phyloP scores from a whole-genome alignment of 2,113 vertebrate genomes.

The Perca schrenkii region DNA sequence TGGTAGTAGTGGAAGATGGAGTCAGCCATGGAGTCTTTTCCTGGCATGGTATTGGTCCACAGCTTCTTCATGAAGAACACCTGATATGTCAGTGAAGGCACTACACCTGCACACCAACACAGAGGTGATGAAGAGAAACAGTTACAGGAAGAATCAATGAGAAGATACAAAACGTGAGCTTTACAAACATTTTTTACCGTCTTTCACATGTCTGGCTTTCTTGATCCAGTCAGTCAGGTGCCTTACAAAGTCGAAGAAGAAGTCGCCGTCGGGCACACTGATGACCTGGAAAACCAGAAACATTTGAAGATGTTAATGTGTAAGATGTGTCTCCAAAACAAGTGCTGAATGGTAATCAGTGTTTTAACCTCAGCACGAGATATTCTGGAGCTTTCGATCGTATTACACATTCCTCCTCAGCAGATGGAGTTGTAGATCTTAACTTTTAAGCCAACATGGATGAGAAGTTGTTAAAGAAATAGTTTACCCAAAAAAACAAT shows the following conservation, averaged over 20 bases:
- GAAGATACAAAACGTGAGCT: not conserved
- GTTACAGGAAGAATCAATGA: not conserved
- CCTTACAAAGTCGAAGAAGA: constrained; percentile 99
- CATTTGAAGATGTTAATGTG: not conserved
- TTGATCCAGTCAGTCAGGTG: constrained; percentile 99
- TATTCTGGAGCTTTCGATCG: no score
- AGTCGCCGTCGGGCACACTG: constrained; percentile 97
- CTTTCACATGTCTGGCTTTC: constrained; percentile 94
- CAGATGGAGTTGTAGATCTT: no score
- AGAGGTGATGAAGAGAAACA: not conserved
- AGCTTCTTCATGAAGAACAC: constrained; percentile 99
- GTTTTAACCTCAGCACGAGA: not conserved
- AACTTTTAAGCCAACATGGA: no score
- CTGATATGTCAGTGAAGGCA: constrained; percentile 97
- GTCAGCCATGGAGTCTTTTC: constrained; percentile 96
- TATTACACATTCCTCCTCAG: no score
- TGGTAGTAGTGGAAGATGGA: constrained; percentile 99
- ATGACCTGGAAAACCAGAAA: constrained; percentile 88
- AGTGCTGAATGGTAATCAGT: no score
- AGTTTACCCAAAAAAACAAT: no score
- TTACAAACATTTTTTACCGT: constrained; percentile 82
- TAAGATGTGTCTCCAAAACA: not conserved
- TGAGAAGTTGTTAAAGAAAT: no score
- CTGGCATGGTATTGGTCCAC: constrained; percentile 94
- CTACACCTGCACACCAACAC: constrained; percentile 82